These are phyloP conservation scores for Karalla daura DNA, from an alignment of 2,797 vertebrate genomes.

Conservation along the genomic window DNA sequence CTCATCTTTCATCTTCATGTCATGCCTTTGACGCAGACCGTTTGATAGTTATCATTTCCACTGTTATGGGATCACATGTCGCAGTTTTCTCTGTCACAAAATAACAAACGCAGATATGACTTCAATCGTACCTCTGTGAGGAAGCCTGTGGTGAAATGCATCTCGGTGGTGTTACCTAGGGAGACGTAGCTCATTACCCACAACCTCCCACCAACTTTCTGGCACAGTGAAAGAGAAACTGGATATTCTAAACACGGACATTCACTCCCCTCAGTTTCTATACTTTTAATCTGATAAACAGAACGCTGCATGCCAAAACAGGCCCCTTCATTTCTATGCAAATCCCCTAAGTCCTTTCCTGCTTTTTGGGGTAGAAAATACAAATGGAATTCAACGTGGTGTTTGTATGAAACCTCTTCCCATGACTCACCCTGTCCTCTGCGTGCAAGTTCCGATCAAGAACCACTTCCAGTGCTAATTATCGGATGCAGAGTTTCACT, in stretches of 20 bases:
- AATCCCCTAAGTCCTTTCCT: constrained; percentile 61
- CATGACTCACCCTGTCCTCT: constrained; percentile 38
- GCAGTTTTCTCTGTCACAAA: constrained; percentile 43
- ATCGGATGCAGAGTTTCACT: constrained; percentile 67
- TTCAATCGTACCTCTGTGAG: constrained; percentile 45
- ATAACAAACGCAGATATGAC: constrained; percentile 48
- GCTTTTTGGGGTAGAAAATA: constrained; percentile 52
- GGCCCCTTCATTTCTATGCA: constrained; percentile 73
- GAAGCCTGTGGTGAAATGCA: constrained; percentile 38
- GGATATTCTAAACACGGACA: constrained; percentile 64
- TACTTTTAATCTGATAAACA: constrained; percentile 76
- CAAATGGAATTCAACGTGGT: constrained; percentile 39
- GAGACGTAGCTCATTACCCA: constrained; percentile 59
- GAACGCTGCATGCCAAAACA: constrained; percentile 66
- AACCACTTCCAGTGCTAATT: constrained; percentile 59
- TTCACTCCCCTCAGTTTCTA: constrained; percentile 61
- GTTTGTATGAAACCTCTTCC: constrained; percentile 18
- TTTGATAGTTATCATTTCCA: constrained; percentile 29
- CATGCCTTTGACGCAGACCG: constrained; percentile 22
- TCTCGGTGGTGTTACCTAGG: constrained; percentile 52
- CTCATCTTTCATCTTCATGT: constrained; percentile 39
- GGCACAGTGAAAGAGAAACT: constrained; percentile 56
- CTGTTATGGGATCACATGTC: constrained; percentile 36
- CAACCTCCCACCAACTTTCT: constrained; percentile 60
- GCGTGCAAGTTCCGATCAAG: constrained; percentile 34